phyloP scores from a whole-genome alignment of 2,888 invertebrate species.

The Tetragnatha montana region DNA sequence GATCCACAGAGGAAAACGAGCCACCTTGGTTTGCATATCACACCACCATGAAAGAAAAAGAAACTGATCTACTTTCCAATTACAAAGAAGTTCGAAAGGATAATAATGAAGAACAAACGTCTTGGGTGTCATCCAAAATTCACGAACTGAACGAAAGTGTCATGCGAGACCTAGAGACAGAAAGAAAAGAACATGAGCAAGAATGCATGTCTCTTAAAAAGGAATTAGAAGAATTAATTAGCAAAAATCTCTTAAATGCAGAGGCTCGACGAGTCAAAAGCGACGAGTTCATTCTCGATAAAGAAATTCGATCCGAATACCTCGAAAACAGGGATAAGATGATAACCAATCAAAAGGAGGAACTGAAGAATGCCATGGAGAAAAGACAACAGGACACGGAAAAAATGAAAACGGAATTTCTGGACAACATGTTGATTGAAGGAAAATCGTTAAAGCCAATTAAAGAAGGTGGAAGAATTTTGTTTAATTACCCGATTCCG shows the following conservation, averaged over 20 bases:
- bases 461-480: background rate
- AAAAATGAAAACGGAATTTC: slow-evolving; percentile 21
- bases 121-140: slow-evolving; percentile 17
- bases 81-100: background rate
- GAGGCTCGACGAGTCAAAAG: slow-evolving; percentile 14
- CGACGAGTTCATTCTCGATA: slow-evolving; percentile 53
- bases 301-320: slow-evolving; percentile 11
- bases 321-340: slow-evolving; percentile 2
- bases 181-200: background rate
- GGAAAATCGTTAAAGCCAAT: slow-evolving; percentile 36
- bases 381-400: background rate
- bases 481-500: slow-evolving; percentile 47
- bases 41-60: background rate
- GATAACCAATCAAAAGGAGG: background rate
- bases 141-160: slow-evolving; percentile 6
- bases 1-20: background rate
- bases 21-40: background rate
- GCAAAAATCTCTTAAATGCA: slow-evolving; percentile 22
- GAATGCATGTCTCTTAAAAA: background rate
- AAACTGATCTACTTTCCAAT: background rate
- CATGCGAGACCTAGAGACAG: background rate
- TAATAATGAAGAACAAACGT: background rate
- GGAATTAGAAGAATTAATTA: slow-evolving; percentile 1
- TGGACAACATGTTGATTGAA: slow-evolving; percentile 26
- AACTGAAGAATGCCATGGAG: background rate